A percentile compares a stretch with the other conserved stretches of the same genome.
Conservation (phyloP, 1,140 invertebrate species). For the Anastrepha obliqua region DNA sequence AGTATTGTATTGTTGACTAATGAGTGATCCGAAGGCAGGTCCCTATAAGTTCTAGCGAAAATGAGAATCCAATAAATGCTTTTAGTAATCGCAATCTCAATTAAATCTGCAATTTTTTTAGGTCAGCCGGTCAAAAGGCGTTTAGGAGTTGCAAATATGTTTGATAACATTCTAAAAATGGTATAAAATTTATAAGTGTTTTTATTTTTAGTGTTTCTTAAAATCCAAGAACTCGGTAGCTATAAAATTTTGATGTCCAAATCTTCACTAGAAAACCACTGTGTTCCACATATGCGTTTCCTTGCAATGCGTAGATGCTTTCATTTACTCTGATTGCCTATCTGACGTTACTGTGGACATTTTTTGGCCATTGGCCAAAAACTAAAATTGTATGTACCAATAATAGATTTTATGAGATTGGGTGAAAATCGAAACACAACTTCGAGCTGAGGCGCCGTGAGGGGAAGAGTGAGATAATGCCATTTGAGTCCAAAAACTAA, state of each 20-base stretch:
- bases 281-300: neutral
- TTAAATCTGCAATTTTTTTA: too few species aligned
- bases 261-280: neutral
- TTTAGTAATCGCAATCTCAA: too few species aligned
- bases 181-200: too few species aligned
- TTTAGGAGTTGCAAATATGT: too few species aligned
- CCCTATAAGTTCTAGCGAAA: too few species aligned
- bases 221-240: too few species aligned
- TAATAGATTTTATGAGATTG: neutral
- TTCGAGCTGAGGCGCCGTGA: neutral
- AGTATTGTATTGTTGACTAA: too few species aligned
- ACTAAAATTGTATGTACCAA: neutral
- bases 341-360: slow-evolving; percentile 15
- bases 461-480: neutral
- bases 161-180: too few species aligned
- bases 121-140: too few species aligned
- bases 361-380: slow-evolving; percentile 44
- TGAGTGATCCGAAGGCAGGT: too few species aligned
- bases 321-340: slow-evolving; percentile 28
- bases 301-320: slow-evolving; percentile 11
- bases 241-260: neutral
- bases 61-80: too few species aligned
- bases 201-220: too few species aligned
- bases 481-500: slow-evolving; percentile 8
- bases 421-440: neutral